A percentile compares a stretch with the other conserved stretches of the same genome.
Conservation (phyloP, 2,888 invertebrate species). For the Unio delphinus region DNA sequence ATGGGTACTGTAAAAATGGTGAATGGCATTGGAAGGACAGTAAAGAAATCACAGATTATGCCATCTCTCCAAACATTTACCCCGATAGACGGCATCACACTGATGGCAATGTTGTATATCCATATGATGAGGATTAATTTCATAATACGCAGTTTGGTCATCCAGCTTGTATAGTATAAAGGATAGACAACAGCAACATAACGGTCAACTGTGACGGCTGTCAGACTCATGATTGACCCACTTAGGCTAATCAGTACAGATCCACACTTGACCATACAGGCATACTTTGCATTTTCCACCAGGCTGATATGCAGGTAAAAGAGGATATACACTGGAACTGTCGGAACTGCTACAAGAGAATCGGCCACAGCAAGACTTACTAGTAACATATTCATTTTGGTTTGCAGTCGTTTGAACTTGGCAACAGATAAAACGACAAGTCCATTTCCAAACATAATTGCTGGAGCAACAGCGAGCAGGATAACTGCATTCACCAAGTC, state of each 20-base stretch:
- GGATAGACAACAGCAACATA: conserved; percentile 42
- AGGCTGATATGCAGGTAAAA: conserved; percentile 20
- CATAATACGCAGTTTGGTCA: conserved; percentile 23
- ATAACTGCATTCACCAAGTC: too few species aligned
- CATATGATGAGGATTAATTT: conserved; percentile 26
- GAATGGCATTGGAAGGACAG: conserved; percentile 29
- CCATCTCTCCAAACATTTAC: conserved; percentile 20
- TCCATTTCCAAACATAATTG: conserved; percentile 33
- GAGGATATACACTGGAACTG: conserved; percentile 34
- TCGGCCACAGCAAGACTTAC: conserved; percentile 38
- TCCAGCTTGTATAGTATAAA: conserved; percentile 23
- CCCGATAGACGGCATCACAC: conserved; percentile 25
- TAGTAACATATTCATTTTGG: conserved; percentile 33
- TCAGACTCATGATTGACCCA: conserved; percentile 35
- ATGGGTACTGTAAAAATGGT: conserved; percentile 28
- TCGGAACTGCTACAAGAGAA: conserved; percentile 30
- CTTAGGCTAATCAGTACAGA: conserved; percentile 32
- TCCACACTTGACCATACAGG: conserved; percentile 35
- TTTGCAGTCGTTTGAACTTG: conserved; percentile 33
- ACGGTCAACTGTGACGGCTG: conserved; percentile 35
- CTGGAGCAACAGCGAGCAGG: conserved; percentile 1
- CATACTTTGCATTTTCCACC: conserved; percentile 15
- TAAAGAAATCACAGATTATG: conserved; percentile 32
- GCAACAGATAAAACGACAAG: conserved; percentile 34
- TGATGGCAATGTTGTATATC: conserved; percentile 27